Evolutionary conservation across 2,888 invertebrate genomes (phyloP).

Genomic region (Drosophila macrospina): DNA sequence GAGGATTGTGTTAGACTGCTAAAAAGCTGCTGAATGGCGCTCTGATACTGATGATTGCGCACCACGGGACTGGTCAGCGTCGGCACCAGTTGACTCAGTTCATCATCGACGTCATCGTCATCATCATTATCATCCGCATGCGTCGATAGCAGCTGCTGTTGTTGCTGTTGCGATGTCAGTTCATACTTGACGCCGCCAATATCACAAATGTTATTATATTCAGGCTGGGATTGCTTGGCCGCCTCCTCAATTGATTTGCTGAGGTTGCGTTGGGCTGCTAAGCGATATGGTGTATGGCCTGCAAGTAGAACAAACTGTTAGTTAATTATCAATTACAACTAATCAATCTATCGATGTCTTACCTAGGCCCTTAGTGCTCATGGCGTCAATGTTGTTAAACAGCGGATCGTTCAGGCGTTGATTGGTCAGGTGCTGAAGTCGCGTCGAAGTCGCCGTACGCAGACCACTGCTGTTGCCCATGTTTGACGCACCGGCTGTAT

Average conservation of each 20-base stretch:
- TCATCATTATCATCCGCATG: conserved; percentile 36
- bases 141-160: conserved; percentile 33
- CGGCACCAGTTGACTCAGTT: conserved; percentile 68
- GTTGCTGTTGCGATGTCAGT: conserved; percentile 61
- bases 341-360: conserved; percentile 9
- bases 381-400: conserved; percentile 87
- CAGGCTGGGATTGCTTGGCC: conserved; percentile 77
- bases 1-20: conserved; percentile 67
- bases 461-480: conserved; percentile 42
- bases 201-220: conserved; percentile 80
- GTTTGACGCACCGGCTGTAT: conserved; percentile 28
- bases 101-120: conserved; percentile 66
- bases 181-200: conserved; percentile 67
- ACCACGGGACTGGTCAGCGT: conserved; percentile 72
- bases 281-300: conserved; percentile 78
- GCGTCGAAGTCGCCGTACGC: conserved; percentile 72
- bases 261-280: conserved; percentile 85
- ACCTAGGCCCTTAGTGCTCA: conserved; percentile 86
- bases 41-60: conserved; percentile 46
- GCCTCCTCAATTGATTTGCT: conserved; percentile 85
- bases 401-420: conserved; percentile 86
- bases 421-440: conserved; percentile 66
- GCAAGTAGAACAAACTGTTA: background rate
- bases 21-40: conserved; percentile 72
- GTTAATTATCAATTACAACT: background rate